Evolutionary conservation across 2,888 invertebrate species (phyloP), one percentile per base, ranked within the genome.

Genomic region (Artemia sp.): DNA sequence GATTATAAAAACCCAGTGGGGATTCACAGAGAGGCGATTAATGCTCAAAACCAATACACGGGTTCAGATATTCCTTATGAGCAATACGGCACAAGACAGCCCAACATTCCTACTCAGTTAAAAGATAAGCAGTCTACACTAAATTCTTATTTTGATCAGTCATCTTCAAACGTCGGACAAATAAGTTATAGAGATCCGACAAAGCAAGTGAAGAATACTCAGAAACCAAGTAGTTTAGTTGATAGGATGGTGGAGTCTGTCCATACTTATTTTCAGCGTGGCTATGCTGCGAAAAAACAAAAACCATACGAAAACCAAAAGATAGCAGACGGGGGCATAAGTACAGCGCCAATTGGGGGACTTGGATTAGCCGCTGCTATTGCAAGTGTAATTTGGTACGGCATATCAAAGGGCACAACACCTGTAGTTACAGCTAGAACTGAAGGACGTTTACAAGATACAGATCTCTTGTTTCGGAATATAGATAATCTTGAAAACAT

Each of bases 351-450:
- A 7, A 69, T 53, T 24, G 69, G 69, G n/a, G 69, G 51, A 1
- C 51, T 69, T 51, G 69, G 69, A 38, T 19, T 58, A 8, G 50
- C 58, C 4, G 50, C 64, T 51, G 50, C 58, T 14, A 66, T 69
- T 51, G 67, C 70, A 38, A 66, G 70, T 14, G 50, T 70, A 9
- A 67, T 67, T n/a, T 70, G 70, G 70, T 70, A 67, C 66, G 50
- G 64, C 67, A 66, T 70, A 19, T 52, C 52, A 8, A 70, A 70
- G 38, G 66, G 67, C 6, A 66, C 67, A 38, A 70, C 70, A 38
- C 70, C 70, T 19, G 70, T 70, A n/a, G 50, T 70, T 52, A 70
- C 64, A 24, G 66, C 66, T 64, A 38, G 70, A 11, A 66, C 70
- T 10, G 67, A 51, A 12, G 19, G 67, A 9, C n/a, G 11, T 8